phyloP scores from a whole-genome alignment of 2,113 vertebrate genomes.

The Phylloscopus trochilus region DNA sequence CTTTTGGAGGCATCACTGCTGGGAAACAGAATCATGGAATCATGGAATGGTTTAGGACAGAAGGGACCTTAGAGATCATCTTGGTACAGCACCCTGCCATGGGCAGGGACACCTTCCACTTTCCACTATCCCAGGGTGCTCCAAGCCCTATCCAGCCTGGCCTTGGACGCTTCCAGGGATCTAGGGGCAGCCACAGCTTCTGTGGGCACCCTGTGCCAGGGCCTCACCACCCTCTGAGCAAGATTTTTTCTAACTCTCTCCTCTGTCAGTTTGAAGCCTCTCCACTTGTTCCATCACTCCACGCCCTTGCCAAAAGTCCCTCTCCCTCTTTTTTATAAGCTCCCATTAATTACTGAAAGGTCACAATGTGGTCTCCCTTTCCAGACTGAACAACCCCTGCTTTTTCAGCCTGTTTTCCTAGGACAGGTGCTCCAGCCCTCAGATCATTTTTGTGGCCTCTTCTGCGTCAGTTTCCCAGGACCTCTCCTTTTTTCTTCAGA shows the following conservation, averaged over 20 bases:
- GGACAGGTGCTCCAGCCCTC: not conserved
- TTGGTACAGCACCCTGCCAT: not conserved
- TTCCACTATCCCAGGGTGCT: fast-evolving
- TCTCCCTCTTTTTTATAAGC: not conserved
- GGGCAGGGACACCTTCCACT: not conserved
- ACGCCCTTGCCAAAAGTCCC: not conserved
- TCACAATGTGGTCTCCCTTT: not conserved
- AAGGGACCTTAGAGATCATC: not conserved
- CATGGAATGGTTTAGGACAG: not conserved
- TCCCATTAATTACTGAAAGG: not conserved
- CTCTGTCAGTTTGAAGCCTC: not conserved
- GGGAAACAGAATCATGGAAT: not conserved
- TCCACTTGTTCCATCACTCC: not conserved
- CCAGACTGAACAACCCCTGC: not conserved
- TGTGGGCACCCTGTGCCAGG: not conserved
- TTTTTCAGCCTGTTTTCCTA: not conserved
- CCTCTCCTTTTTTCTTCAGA: not conserved
- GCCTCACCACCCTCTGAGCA: not conserved
- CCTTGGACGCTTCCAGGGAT: not conserved
- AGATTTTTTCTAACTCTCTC: not conserved
- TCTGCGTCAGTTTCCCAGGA: fast-evolving
- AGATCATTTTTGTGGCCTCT: not conserved
- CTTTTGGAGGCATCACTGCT: not conserved
- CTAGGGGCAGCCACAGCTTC: not conserved
- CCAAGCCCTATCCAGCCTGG: fast-evolving